Evolutionary conservation across 2,113 vertebrate genomes (phyloP), one percentile per base, ranked within the genome.

Genomic region (Clarias macrocephalus): DNA sequence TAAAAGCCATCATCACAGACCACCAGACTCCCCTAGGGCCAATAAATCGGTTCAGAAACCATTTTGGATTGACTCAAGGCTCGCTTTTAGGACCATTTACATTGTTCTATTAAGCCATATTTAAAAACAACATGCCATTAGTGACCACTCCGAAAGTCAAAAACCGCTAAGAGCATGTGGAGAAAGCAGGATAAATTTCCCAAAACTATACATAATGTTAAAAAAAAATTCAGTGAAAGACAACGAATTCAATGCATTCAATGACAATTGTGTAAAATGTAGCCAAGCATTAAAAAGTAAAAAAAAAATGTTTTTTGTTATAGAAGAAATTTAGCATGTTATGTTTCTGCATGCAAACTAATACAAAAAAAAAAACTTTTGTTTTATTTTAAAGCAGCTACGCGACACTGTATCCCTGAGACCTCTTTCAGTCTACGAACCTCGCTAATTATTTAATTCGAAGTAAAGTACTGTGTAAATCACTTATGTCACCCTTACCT

Each of bases 121-220:
- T 79, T 30, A 16, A 28, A 56, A 77, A 28, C n/a, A 28, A 79
- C 28, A 28, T 79, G 52, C 75, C 48, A 77, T 77, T 77, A 77
- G 0, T 28, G 52, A 56, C 52, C 25, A 18, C 73, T 52, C 21
- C 5, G 19, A 12, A 52, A 15, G 11, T 77, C 52, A n/a, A 75
- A 52, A 75, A 25, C 25, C 18, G n/a, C 19, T 75, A 3, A 48
- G 37, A 48, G 21, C 2, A 4, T 15, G 21, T 52, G 42, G 21
- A 25, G 25, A 72, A 48, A 48, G 21, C 25, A 21, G 42, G 18
- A 76, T 48, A 48, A 56, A 56, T 28, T 56, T 16, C 52, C 48
- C 2, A 3, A 28, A 56, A n/a, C 5, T 56, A 16, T 52, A 6
- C 23, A 2, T 7, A 77, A 77, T n/a, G 25, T 56, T 16, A 19